phyloP scores from a whole-genome alignment of 2,113 vertebrate genomes.

The Sula dactylatra region DNA sequence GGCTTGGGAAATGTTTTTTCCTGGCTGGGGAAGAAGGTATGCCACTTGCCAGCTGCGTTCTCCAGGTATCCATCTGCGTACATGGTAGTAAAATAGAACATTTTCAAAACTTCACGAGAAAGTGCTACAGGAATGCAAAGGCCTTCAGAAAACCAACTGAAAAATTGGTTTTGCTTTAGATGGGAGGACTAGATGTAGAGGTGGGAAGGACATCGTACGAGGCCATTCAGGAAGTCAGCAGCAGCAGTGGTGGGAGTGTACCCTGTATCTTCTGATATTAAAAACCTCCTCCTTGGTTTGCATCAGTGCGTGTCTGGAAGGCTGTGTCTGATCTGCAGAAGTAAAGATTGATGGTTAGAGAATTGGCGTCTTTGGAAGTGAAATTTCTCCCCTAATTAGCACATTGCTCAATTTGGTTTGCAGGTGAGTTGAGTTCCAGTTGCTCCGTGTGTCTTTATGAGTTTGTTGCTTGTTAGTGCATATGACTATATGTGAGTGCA shows the following conservation, averaged over 20 bases:
- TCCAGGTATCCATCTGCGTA: neutral
- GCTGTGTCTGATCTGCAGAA: neutral
- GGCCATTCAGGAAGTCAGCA: neutral
- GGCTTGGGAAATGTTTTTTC: neutral
- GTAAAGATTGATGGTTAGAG: neutral
- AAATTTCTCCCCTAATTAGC: neutral
- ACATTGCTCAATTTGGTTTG: neutral
- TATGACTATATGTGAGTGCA: neutral
- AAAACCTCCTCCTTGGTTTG: neutral
- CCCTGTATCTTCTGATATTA: neutral
- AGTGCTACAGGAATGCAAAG: neutral
- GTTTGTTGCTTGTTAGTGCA: neutral
- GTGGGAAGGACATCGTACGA: neutral
- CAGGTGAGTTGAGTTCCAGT: neutral
- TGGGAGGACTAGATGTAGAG: neutral
- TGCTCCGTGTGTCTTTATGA: neutral
- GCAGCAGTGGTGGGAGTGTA: neutral
- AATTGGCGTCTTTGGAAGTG: neutral
- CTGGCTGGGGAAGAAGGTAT: neutral
- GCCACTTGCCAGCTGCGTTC: neutral
- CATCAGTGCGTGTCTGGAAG: neutral
- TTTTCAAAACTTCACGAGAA: neutral
- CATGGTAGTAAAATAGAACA: accelerated
- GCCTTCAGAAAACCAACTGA: neutral
- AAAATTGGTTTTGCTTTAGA: neutral